Conservation (phyloP, 2,888 invertebrate genomes). For the Microdon myrmicae region DNA sequence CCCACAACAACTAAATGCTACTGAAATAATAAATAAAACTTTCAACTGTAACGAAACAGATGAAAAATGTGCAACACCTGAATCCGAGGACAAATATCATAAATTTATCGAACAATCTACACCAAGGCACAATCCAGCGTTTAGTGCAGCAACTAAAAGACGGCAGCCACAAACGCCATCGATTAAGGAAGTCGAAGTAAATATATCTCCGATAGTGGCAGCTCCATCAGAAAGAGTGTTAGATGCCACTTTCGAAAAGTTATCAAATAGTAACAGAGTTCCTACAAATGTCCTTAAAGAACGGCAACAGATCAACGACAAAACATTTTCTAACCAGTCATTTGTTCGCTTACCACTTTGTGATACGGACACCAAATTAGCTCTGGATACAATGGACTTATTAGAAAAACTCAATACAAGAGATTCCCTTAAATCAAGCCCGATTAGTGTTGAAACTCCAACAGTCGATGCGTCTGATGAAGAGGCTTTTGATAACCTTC, state of each 20-base stretch:
- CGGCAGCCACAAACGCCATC: constrained; percentile 59
- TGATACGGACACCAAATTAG: constrained; percentile 40
- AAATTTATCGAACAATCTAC: constrained; percentile 60
- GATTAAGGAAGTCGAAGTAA: constrained; percentile 56
- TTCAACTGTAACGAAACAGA: constrained; percentile 53
- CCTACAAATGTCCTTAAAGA: constrained; percentile 38
- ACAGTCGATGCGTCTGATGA: constrained; percentile 61
- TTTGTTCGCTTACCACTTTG: constrained; percentile 18
- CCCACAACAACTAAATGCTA: constrained; percentile 41
- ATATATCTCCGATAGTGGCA: constrained; percentile 62
- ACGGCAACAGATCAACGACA: constrained; percentile 21
- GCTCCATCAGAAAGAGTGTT: constrained; percentile 29
- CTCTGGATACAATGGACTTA: constrained; percentile 57
- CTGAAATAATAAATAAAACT: constrained; percentile 50
- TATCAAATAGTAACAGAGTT: constrained; percentile 15
- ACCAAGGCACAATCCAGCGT: constrained; percentile 56
- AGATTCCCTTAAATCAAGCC: constrained; percentile 56
- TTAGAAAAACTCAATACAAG: constrained; percentile 60
- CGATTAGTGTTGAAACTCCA: constrained; percentile 29
- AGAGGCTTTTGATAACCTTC: constrained; percentile 64
- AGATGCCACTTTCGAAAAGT: constrained; percentile 58
- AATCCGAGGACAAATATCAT: constrained; percentile 55
- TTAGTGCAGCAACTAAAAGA: constrained; percentile 41
- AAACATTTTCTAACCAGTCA: constrained; percentile 28
- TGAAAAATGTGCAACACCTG: constrained; percentile 60